Evolutionary conservation across 2,797 vertebrate species (phyloP), one percentile per base, ranked within the genome.

Genomic region (Cynodonichthys magdalenae): DNA sequence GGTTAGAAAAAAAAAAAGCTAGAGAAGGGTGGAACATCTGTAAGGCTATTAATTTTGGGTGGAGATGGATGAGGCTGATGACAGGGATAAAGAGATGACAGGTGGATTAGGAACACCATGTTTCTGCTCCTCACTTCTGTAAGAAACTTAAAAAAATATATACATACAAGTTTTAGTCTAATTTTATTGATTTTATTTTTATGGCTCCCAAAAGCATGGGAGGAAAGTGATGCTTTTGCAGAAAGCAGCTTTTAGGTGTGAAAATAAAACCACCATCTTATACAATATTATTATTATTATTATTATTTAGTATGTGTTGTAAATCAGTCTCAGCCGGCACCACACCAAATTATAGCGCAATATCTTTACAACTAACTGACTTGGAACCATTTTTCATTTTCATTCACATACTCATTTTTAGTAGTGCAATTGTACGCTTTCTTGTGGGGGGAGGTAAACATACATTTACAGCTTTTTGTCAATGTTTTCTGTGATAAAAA

Each of bases 51-150:
- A 67, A 72, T 41, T 55, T 24, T 71, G 70, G 68, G 71, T 69
- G 83, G 74, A 58, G 77, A 50, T 41, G 73, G 77, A 50, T 41
- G 75, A 74, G 44, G 69, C 59, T 27, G 56, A 82, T 54, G 65
- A 83, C 52, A 58, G 31, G 57, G 63, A 75, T 47, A 48, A 82
- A 49, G 62, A 51, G 42, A 36, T 79, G 71, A 61, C 59, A 59
- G 52, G 55, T 47, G 74, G 72, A 75, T 69, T 63, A 41, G 1
- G 7, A 65, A 71, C 58, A 58, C 34, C 59, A 52, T 50, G 39
- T 66, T 74, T 49, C 14, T 64, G 54, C 34, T 53, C 52, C 61
- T 61, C 44, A 41, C n/a, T n/a, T 58, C 52, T 49, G 8, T 46
- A 53, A 42, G 20, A 10, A 55, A 41, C 34, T 10, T 10, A 9